Evolutionary conservation across 1,140 invertebrate species (phyloP).

Genomic region (Drosophila sproati): DNA sequence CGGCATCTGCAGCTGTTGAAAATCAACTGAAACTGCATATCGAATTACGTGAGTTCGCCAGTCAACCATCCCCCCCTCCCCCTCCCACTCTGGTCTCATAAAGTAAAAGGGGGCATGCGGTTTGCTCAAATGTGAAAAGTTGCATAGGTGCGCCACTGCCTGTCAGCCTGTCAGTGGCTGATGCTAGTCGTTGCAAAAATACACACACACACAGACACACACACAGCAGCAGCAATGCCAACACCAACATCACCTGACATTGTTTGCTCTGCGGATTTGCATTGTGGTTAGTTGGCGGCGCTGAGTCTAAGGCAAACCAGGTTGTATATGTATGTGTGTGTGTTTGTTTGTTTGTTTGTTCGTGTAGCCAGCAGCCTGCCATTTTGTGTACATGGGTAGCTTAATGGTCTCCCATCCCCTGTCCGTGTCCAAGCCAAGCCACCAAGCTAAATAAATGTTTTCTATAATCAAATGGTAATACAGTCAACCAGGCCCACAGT

Average conservation of each 20-base stretch:
- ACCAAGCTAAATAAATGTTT: conserved; percentile 77
- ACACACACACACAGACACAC: conserved; percentile 16
- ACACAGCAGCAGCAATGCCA: conserved; percentile 20
- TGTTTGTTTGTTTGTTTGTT: conserved; percentile 32
- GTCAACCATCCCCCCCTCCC: background rate
- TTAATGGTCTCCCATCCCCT: conserved; percentile 46
- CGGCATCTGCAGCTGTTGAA: conserved; percentile 52
- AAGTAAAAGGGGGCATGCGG: background rate
- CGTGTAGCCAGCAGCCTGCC: conserved; percentile 31
- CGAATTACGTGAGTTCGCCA: conserved; percentile 69
- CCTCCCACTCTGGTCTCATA: background rate
- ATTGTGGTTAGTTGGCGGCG: conserved; percentile 80
- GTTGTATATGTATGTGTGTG: background rate
- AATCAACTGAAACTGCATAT: conserved; percentile 76
- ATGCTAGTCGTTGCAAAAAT: conserved; percentile 4
- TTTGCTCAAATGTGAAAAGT: conserved; percentile 51
- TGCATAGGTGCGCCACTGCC: conserved; percentile 76
- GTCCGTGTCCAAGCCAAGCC: background rate
- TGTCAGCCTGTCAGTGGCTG: conserved; percentile 63
- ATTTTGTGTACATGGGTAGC: conserved; percentile 51
- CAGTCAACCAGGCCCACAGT: conserved; percentile 51
- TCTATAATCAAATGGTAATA: conserved; percentile 83
- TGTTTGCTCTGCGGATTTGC: conserved; percentile 82
- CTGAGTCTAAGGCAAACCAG: conserved; percentile 58
- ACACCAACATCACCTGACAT: conserved; percentile 74